Evolutionary conservation across 2,888 invertebrate species (phyloP).

Genomic region (Omphaloscelis lunosa): DNA sequence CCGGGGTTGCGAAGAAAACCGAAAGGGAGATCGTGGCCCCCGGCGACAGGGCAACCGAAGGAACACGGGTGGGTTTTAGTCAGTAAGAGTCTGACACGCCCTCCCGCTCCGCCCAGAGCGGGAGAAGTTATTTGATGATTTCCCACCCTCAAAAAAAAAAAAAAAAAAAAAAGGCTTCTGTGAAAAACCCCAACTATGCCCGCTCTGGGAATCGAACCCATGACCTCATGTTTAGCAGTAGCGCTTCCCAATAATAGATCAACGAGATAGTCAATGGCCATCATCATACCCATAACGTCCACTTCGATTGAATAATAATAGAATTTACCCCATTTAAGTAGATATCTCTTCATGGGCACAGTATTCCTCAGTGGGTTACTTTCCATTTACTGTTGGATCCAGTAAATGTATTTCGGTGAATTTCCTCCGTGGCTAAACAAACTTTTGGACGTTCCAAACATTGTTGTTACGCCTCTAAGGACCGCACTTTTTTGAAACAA

Average conservation of each 20-base stretch:
- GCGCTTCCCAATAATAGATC: neutral
- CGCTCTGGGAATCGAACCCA: neutral
- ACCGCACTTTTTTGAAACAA: slow-evolving; percentile 61
- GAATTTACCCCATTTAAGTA: slow-evolving; percentile 27
- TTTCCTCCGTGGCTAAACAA: slow-evolving; percentile 63
- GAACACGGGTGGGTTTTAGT: too few species aligned
- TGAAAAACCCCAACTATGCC: neutral
- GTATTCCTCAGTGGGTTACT: slow-evolving; percentile 62
- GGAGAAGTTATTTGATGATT: too few species aligned
- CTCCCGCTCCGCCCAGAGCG: too few species aligned
- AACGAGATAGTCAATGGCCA: neutral
- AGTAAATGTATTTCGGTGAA: slow-evolving; percentile 71
- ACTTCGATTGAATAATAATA: slow-evolving; percentile 19
- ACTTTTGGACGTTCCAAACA: slow-evolving; percentile 68
- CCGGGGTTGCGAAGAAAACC: too few species aligned
- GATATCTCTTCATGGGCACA: slow-evolving; percentile 28
- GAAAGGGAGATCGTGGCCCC: too few species aligned
- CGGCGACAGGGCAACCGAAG: too few species aligned
- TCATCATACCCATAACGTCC: neutral
- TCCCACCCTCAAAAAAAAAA: too few species aligned
- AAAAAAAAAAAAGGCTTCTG: too few species aligned
- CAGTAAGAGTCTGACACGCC: too few species aligned
- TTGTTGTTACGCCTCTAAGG: slow-evolving; percentile 61
- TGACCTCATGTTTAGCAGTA: neutral
- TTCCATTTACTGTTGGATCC: slow-evolving; percentile 67